These are phyloP conservation scores for Astur gentilis DNA, from an alignment of 2,113 vertebrate species.

Conservation along the genomic window DNA sequence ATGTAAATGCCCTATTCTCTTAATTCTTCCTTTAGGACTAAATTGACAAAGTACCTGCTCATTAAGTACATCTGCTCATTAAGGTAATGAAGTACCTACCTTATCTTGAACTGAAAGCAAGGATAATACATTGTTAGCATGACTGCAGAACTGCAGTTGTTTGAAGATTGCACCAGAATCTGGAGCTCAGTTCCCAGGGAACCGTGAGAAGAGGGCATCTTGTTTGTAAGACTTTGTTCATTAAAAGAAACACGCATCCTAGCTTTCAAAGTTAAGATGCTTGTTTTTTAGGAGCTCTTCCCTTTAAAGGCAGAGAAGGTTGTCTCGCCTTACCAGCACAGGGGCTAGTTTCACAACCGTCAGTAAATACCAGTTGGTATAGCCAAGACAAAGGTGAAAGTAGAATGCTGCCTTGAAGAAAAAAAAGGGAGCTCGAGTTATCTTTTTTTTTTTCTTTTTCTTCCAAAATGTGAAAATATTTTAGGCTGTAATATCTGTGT, in stretches of 20 bases:
- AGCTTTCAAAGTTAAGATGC: neutral
- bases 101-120: slow-evolving; percentile 2
- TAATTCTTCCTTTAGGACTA: slow-evolving; percentile 43
- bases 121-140: slow-evolving; percentile 4
- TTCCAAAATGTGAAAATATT: neutral
- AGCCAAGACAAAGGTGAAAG: neutral
- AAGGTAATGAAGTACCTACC: slow-evolving; percentile 50
- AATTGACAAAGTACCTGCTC: slow-evolving; percentile 41
- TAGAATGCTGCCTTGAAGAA: neutral
- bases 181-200: neutral
- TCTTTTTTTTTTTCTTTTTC: neutral
- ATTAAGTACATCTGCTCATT: slow-evolving; percentile 57
- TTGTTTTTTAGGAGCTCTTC: neutral
- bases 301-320: neutral
- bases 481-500: neutral
- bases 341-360: neutral
- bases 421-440: neutral
- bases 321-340: neutral
- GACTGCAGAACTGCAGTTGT: neutral
- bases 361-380: neutral
- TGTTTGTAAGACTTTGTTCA: neutral
- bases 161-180: neutral
- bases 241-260: neutral
- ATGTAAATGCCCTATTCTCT: neutral
- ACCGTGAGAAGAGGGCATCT: neutral